These are phyloP conservation scores for Heliopora coerulea DNA, from an alignment of 92 coral and sea anemone genomes.

Conservation along the genomic window DNA sequence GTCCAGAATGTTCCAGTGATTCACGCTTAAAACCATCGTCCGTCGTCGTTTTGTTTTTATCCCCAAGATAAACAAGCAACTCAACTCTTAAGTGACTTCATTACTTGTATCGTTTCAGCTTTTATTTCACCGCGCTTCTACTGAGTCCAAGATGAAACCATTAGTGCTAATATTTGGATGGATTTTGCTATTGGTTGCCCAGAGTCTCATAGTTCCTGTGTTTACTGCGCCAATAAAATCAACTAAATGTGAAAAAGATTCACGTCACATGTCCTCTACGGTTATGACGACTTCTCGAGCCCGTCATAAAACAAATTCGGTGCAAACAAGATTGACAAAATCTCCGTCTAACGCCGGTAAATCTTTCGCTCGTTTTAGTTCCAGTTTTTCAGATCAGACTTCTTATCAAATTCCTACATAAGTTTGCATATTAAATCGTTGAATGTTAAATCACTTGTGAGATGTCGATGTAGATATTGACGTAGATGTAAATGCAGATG, in stretches of 20 bases:
- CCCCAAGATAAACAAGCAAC: background rate
- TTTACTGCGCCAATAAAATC: background rate
- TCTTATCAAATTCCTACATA: too few relatives aligned
- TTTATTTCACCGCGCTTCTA: background rate
- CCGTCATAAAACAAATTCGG: background rate
- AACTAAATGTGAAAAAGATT: background rate
- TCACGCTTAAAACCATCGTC: too few relatives aligned
- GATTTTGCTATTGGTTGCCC: background rate
- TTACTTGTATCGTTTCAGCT: background rate
- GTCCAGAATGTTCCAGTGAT: too few relatives aligned
- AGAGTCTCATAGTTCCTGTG: background rate
- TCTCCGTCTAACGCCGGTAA: background rate
- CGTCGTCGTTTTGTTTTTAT: too few relatives aligned
- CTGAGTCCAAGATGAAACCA: background rate
- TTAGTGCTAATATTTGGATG: background rate
- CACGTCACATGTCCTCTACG: too few relatives aligned
- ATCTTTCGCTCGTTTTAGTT: too few relatives aligned
- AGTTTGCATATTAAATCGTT: too few relatives aligned
- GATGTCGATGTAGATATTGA: too few relatives aligned
- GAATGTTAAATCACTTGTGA: too few relatives aligned
- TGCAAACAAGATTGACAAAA: background rate
- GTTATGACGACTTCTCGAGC: background rate
- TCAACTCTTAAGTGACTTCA: background rate
- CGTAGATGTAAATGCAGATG: too few relatives aligned
- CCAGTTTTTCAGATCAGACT: too few relatives aligned